Base-by-base conservation (phyloP, 2,113 vertebrate genomes). In the Heterochromis multidens region DNA sequence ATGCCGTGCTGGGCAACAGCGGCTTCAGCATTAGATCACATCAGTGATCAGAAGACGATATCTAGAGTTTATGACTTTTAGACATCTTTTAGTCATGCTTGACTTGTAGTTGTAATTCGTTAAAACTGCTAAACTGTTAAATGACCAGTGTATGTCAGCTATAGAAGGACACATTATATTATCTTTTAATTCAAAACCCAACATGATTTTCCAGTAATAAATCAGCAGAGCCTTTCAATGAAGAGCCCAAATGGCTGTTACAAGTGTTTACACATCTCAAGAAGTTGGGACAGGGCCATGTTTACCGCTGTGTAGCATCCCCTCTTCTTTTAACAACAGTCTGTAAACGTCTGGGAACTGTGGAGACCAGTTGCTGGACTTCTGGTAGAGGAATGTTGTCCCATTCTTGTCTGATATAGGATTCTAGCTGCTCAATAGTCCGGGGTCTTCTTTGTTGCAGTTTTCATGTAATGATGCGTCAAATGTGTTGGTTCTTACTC, bases 181-280 rank as follows among this genome's bases (percentile, higher is more conserved):
- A 63, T 81, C 52, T 12, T 23, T 56, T 8, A 54, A 6, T n/a
- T 19, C 3, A 54, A 9, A 37, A 74, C 33, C 57, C 17, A n/a
- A 67, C 62, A 52, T 81, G 8, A 54, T 85, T 92, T 88, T 84
- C 89, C 83, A 63, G 84, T 74, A 83, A 88, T 89, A 88, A 72
- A 72, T 31, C 1, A 49, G 25, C 40, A 49, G 9, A 23, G 77
- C 27, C 62, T 83, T 79, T 13, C 60, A 85, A 83, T n/a, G 77
- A 87, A 77, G 81, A 86, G 62, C 58, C 81, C 1, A n/a, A 54
- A 58, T 77, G 80, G 87, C 87, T 88, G 80, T 79, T 77, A 61
- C 8, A 46, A 27, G 2, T 46, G 65, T 17, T 46, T 46, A 70
- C 14, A 27, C 37, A 67, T 46, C 63, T 67, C 63, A 67, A 43